phyloP scores from a whole-genome alignment of 2,888 invertebrate genomes.

The Agonum fuliginosum region DNA sequence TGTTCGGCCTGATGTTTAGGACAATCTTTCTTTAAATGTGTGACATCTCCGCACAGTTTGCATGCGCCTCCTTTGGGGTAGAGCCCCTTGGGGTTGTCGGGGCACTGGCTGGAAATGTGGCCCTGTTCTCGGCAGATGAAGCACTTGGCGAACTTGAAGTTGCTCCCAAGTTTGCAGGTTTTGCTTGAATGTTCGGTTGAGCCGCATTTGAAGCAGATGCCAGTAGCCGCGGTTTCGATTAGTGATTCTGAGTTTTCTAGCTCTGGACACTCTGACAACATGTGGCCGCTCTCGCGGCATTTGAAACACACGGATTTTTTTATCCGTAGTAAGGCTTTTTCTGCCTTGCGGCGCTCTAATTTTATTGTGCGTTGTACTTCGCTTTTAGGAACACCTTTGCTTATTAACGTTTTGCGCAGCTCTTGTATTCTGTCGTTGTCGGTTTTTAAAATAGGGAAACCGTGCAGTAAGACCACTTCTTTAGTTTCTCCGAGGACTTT shows the following conservation, averaged over 20 bases:
- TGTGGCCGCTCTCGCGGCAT: conserved; percentile 87
- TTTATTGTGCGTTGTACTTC: conserved; percentile 82
- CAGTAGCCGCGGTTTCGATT: conserved; percentile 74
- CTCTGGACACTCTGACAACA: conserved; percentile 87
- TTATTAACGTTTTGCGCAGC: conserved; percentile 79
- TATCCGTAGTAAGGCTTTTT: conserved; percentile 80
- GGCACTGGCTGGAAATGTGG: conserved; percentile 91
- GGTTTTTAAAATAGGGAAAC: conserved; percentile 82
- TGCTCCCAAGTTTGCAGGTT: conserved; percentile 82
- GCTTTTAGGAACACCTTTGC: conserved; percentile 80
- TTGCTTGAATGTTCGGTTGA: conserved; percentile 89
- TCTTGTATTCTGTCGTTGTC: conserved; percentile 80
- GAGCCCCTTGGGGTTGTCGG: conserved; percentile 89
- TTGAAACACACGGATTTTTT: conserved; percentile 86
- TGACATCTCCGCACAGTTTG: conserved; percentile 88
- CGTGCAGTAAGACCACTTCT: conserved; percentile 79
- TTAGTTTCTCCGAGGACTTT: conserved; percentile 80
- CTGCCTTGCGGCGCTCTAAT: conserved; percentile 81
- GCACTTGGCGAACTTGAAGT: conserved; percentile 89
- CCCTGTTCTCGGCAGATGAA: conserved; percentile 92
- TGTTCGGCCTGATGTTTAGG: conserved; percentile 74
- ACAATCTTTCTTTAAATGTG: conserved; percentile 89
- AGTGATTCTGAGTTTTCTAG: conserved; percentile 74
- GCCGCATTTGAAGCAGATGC: conserved; percentile 92
- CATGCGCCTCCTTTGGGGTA: conserved; percentile 92